Evolutionary conservation across 2,113 vertebrate species (phyloP).

Genomic region (Meriones unguiculatus): DNA sequence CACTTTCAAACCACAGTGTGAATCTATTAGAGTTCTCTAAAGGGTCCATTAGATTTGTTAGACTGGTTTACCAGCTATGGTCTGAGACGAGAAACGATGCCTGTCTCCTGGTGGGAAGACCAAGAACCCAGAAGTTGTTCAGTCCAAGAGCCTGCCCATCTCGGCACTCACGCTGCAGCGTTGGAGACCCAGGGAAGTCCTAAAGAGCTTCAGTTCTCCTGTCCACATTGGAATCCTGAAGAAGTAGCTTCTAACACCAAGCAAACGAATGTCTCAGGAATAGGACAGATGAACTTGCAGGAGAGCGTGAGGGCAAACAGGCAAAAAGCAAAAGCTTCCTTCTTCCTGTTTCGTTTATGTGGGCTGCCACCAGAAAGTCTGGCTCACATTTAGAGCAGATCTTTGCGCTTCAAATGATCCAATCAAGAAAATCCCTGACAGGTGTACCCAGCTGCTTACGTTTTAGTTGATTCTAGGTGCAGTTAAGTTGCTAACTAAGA

Average conservation of each 20-base stretch:
- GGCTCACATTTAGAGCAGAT: background rate
- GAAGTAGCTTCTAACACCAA: background rate
- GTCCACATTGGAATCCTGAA: background rate
- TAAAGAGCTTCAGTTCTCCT: background rate
- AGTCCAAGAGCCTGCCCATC: background rate
- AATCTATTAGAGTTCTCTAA: background rate
- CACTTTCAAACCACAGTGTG: background rate
- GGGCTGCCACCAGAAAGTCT: background rate
- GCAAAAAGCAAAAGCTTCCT: background rate
- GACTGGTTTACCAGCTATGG: background rate
- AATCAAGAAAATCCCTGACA: background rate
- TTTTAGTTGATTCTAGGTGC: background rate
- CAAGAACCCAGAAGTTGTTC: background rate
- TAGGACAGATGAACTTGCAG: background rate
- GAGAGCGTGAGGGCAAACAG: background rate
- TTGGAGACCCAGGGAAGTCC: background rate
- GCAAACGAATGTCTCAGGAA: background rate
- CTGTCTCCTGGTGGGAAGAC: background rate
- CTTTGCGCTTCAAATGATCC: no score
- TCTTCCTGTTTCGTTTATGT: background rate
- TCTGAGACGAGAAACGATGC: background rate
- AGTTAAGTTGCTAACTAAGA: background rate
- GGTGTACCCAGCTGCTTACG: background rate
- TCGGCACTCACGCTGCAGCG: background rate
- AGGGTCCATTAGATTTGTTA: background rate